Percentiles rank a stretch among this genome's conserved stretches.
These are phyloP conservation scores for Scaptomyza polygonia DNA, from an alignment of 2,888 invertebrate genomes.

Conservation along the genomic window DNA sequence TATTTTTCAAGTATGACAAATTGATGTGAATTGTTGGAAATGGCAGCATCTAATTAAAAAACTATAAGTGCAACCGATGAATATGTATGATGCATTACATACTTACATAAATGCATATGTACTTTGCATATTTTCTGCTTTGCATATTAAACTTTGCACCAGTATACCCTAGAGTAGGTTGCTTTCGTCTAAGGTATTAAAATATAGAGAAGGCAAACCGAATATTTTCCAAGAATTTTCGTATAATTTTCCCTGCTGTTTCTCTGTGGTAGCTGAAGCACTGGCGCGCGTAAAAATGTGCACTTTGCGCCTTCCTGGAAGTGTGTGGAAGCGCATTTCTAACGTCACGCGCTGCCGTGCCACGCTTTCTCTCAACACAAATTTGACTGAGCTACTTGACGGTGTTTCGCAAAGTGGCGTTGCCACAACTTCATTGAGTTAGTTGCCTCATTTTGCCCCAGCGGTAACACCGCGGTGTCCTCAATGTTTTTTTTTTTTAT, in stretches of 20 bases:
- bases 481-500: not conserved
- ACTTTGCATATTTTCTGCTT: not conserved
- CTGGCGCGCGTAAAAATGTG: conserved; percentile 49
- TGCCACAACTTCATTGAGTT: conserved; percentile 28
- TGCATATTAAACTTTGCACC: not conserved
- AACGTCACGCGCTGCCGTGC: not conserved
- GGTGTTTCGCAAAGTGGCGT: conserved; percentile 1
- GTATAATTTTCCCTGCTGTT: conserved; percentile 25
- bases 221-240: conserved; percentile 50
- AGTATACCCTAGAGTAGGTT: not conserved
- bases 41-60: conserved; percentile 30
- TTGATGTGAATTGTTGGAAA: conserved; percentile 1
- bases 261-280: conserved; percentile 3
- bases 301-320: conserved; percentile 47
- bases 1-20: conserved; percentile 18
- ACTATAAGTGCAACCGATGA: not conserved
- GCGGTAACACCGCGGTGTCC: not conserved
- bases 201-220: conserved; percentile 2
- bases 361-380: not conserved
- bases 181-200: conserved; percentile 13
- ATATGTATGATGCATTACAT: not conserved
- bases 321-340: conserved; percentile 49
- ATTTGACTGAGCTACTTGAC: conserved; percentile 20
- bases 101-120: not conserved
- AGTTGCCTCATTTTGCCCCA: conserved; percentile 10